These are phyloP conservation scores for Lasioglossum marginatum DNA, from an alignment of 2,888 invertebrate species.

Conservation along the genomic window DNA sequence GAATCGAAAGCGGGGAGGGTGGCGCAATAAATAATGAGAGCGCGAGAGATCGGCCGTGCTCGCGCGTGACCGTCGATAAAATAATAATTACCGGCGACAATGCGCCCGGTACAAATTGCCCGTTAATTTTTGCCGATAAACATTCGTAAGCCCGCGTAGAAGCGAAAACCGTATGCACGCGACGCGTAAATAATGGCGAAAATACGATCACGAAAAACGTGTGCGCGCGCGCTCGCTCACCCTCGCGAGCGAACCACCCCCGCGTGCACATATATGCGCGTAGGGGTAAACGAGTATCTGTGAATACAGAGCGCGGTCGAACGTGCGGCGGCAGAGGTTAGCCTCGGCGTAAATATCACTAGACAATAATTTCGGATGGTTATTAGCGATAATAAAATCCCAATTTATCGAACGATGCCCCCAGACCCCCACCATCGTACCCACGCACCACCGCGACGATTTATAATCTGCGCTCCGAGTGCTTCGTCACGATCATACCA, in stretches of 20 bases:
- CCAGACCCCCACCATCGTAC: not conserved
- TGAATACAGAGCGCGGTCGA: slow-evolving; percentile 7
- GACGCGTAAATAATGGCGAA: slow-evolving; percentile 77
- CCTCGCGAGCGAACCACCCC: slow-evolving; percentile 4
- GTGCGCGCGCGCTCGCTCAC: slow-evolving; percentile 22
- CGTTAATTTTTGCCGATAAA: slow-evolving; percentile 84
- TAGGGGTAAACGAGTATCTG: not conserved
- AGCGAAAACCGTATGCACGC: slow-evolving; percentile 75
- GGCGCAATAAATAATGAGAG: slow-evolving; percentile 70
- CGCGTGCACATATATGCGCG: not conserved
- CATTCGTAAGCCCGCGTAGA: slow-evolving; percentile 77
- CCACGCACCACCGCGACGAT: slow-evolving; percentile 60
- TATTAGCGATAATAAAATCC: slow-evolving; percentile 84
- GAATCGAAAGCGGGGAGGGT: slow-evolving; percentile 52
- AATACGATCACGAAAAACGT: slow-evolving; percentile 71
- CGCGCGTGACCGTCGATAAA: slow-evolving; percentile 77
- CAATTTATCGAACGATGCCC: slow-evolving; percentile 79
- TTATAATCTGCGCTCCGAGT: slow-evolving; percentile 76
- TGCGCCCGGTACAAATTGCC: slow-evolving; percentile 78
- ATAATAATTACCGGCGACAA: slow-evolving; percentile 81
- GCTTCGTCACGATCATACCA: slow-evolving; percentile 73
- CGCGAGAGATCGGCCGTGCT: slow-evolving; percentile 60
- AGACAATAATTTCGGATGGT: slow-evolving; percentile 83
- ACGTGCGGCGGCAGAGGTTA: slow-evolving; percentile 60
- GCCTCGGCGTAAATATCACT: slow-evolving; percentile 79